phyloP scores from a whole-genome alignment of 1,140 invertebrate species.

The Platyscapa corneri region DNA sequence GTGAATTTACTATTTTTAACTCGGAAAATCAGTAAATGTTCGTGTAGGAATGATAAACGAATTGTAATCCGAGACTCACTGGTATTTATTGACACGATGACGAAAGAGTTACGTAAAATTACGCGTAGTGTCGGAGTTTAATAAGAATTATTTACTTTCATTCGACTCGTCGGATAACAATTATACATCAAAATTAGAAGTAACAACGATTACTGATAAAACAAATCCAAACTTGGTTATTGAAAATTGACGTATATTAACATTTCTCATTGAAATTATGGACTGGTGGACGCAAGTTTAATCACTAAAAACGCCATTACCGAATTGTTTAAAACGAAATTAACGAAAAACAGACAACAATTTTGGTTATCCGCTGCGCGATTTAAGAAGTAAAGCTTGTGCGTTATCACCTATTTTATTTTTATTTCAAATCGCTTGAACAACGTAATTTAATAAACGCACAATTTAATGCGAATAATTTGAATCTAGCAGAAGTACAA shows the following conservation, averaged over 20 bases:
- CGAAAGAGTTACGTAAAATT: no score
- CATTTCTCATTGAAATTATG: neutral
- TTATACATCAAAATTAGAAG: neutral
- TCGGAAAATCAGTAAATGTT: neutral
- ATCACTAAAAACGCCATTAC: neutral
- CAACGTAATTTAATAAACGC: neutral
- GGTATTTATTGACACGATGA: no score
- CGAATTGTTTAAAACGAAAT: neutral
- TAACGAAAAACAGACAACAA: neutral
- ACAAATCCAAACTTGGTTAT: no score
- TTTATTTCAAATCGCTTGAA: neutral
- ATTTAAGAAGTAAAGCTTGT: no score
- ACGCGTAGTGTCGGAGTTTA: no score
- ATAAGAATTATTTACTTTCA: neutral
- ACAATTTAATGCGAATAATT: neutral
- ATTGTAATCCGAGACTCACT: neutral
- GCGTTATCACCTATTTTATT: neutral
- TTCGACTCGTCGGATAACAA: neutral
- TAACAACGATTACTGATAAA: no score
- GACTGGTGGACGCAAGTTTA: neutral
- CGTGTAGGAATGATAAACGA: neutral
- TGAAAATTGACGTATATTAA: no score
- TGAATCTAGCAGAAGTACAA: neutral
- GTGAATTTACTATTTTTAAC: neutral
- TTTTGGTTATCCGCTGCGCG: no score